Percentiles rank a stretch among this genome's conserved stretches.
Evolutionary conservation across 2,888 invertebrate genomes (phyloP).

Genomic region (Leptinotarsa haldemani): DNA sequence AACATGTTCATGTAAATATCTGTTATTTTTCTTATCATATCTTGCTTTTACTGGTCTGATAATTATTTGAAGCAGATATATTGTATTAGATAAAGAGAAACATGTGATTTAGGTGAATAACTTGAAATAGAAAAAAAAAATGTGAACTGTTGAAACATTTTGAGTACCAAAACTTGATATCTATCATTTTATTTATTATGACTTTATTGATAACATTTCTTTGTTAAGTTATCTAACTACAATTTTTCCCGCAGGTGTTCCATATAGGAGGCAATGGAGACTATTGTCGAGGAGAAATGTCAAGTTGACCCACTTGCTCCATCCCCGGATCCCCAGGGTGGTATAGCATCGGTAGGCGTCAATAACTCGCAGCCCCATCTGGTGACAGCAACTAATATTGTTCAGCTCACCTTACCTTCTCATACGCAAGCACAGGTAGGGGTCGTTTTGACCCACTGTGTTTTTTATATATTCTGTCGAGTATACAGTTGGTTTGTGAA

Average conservation of each 20-base stretch:
- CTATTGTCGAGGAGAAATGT: slow-evolving; percentile 93
- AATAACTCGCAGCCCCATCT: slow-evolving; percentile 68
- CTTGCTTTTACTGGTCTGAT: too few relatives aligned
- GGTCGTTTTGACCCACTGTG: slow-evolving; percentile 44
- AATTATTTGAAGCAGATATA: too few relatives aligned
- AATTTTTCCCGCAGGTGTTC: slow-evolving; percentile 55
- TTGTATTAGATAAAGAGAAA: too few relatives aligned
- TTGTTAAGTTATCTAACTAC: not conserved
- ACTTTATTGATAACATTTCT: not conserved
- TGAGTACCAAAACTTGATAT: too few relatives aligned
- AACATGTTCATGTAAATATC: too few relatives aligned
- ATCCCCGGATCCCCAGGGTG: slow-evolving; percentile 69
- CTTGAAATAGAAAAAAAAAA: too few relatives aligned
- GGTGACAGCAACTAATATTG: slow-evolving; percentile 79
- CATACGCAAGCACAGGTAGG: slow-evolving; percentile 76
- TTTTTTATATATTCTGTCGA: not conserved
- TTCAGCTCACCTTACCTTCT: slow-evolving; percentile 83
- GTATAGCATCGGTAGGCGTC: slow-evolving; percentile 70
- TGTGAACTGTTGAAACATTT: too few relatives aligned
- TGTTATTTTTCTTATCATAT: too few relatives aligned
- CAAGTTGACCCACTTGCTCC: slow-evolving; percentile 71
- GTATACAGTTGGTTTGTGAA: not conserved
- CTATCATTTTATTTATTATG: not conserved
- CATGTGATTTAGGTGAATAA: too few relatives aligned
- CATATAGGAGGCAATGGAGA: slow-evolving; percentile 79